Evolutionary conservation across 2,113 vertebrate genomes (phyloP).

Genomic region (Actinemys pallida): DNA sequence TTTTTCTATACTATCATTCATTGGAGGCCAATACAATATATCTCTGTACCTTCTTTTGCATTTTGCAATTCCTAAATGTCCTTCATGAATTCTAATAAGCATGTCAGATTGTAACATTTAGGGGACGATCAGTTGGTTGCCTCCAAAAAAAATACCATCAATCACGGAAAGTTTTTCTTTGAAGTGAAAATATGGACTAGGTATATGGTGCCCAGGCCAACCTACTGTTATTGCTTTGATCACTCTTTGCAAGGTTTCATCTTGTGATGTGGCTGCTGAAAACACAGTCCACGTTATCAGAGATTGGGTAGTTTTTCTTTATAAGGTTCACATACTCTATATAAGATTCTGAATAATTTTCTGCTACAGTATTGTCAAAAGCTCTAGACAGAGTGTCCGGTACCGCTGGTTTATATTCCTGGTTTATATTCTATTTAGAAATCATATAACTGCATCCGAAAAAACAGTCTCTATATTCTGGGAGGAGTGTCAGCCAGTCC

Average conservation of each 20-base stretch:
- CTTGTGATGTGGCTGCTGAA: not conserved
- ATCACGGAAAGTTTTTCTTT: not conserved
- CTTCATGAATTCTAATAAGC: not conserved
- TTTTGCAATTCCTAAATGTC: not conserved
- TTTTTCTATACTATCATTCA: not conserved
- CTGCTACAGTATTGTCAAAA: too few relatives aligned
- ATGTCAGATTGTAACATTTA: not conserved
- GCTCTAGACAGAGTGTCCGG: too few relatives aligned
- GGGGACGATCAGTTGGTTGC: not conserved
- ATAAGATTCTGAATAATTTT: not conserved
- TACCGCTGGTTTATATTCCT: too few relatives aligned
- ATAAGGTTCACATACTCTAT: too few relatives aligned
- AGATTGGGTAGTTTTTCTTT: not conserved
- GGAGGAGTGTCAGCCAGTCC: not conserved
- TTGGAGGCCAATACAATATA: not conserved
- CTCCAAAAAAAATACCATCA: not conserved
- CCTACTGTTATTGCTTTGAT: too few relatives aligned
- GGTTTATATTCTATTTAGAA: too few relatives aligned
- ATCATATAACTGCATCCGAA: too few relatives aligned
- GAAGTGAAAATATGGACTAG: not conserved
- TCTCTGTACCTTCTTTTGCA: not conserved
- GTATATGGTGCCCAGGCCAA: not conserved
- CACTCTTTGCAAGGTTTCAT: not conserved
- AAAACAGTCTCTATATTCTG: too few relatives aligned
- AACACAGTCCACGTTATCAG: not conserved